Percentiles rank a stretch among this genome's conserved stretches.
Conservation (phyloP, 2,113 vertebrate species). For the Silurus asotus region DNA sequence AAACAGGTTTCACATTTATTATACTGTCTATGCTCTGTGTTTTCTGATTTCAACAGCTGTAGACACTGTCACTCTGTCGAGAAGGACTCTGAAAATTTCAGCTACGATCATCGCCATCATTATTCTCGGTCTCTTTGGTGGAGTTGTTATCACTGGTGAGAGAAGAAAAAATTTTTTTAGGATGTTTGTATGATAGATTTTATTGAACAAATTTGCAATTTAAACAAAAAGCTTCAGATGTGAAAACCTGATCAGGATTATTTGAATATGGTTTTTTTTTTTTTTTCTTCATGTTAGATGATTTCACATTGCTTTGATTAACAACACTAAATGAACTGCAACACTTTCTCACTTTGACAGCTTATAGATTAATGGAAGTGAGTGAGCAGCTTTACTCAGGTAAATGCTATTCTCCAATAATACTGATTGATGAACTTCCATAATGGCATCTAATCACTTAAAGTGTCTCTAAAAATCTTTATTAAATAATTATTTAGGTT, state of each 20-base stretch:
- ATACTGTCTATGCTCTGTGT: not conserved
- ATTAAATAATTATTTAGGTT: no score
- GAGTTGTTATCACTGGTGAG: constrained; percentile 5
- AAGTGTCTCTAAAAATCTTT: no score
- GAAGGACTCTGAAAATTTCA: not conserved
- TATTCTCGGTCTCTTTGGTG: constrained; percentile 14
- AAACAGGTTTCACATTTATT: not conserved
- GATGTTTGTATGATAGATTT: not conserved
- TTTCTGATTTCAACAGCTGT: not conserved
- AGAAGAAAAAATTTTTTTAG: not conserved
- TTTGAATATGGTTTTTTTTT: not conserved
- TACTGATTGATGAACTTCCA: not conserved
- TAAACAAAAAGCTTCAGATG: not conserved
- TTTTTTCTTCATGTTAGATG: not conserved
- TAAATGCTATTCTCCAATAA: not conserved
- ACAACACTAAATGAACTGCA: not conserved
- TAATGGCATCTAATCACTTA: not conserved
- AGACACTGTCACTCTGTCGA: not conserved
- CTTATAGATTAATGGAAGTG: not conserved
- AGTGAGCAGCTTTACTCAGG: not conserved
- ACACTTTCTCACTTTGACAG: not conserved
- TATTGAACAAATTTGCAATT: not conserved
- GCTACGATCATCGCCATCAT: not conserved
- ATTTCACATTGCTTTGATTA: not conserved
- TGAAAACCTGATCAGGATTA: not conserved